Percentiles rank a stretch among this genome's conserved stretches.
phyloP scores from a whole-genome alignment of 2,888 invertebrate species.

The Mimumesa dahlbomi region DNA sequence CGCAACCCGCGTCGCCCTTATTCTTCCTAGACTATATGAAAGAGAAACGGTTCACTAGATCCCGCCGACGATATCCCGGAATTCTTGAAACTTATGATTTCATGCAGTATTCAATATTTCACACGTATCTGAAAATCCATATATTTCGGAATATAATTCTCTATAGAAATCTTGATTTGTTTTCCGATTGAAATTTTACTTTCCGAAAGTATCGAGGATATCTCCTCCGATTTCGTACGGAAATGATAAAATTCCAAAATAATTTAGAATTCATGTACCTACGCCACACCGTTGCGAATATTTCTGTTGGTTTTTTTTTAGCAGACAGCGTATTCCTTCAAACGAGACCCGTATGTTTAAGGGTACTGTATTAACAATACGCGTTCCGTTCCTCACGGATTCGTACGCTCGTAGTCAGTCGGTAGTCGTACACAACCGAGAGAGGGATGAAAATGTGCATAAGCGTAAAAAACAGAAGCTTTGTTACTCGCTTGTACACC shows the following conservation, averaged over 20 bases:
- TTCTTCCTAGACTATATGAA: slow-evolving; percentile 19
- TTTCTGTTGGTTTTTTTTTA: no score
- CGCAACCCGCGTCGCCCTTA: slow-evolving; percentile 35
- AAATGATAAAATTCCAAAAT: no score
- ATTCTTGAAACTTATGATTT: neutral
- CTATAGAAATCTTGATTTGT: no score
- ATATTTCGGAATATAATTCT: no score
- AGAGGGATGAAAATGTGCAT: slow-evolving; percentile 40
- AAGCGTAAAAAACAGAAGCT: slow-evolving; percentile 43
- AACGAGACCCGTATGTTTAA: no score
- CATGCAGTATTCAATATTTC: neutral
- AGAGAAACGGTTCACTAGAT: slow-evolving; percentile 36
- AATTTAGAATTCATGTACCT: no score
- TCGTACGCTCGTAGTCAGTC: slow-evolving; percentile 3
- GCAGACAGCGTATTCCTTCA: no score
- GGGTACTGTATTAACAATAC: no score
- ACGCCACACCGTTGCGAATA: no score
- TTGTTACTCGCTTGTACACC: slow-evolving; percentile 39
- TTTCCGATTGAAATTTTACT: no score
- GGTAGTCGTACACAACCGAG: neutral
- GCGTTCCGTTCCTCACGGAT: slow-evolving; percentile 18
- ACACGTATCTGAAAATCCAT: neutral
- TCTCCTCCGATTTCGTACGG: no score
- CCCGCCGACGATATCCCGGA: neutral
- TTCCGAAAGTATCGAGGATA: no score